Conservation (phyloP, 2,888 invertebrate genomes). For the Coenonympha glycerion region DNA sequence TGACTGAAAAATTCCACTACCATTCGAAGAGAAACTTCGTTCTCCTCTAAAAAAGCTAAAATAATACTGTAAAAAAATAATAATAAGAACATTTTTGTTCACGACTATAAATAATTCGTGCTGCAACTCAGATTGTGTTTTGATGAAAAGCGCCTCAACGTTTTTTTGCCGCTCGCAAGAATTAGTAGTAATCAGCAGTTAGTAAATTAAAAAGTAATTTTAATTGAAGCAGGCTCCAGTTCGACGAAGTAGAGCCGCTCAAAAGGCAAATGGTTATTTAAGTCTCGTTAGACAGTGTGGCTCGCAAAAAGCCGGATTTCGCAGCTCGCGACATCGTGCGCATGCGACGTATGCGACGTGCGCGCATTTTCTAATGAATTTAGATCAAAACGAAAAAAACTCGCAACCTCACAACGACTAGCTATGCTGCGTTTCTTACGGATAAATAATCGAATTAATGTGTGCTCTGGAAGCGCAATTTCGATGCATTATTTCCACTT, state of each 20-base stretch:
- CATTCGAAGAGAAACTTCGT: no score
- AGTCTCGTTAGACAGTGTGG: slow-evolving; percentile 63
- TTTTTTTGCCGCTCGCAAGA: not conserved
- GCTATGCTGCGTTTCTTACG: slow-evolving; percentile 23
- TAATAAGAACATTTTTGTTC: no score
- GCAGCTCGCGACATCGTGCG: slow-evolving; percentile 46
- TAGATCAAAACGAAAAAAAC: slow-evolving; percentile 55
- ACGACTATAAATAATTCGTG: no score
- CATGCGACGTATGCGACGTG: slow-evolving; percentile 47
- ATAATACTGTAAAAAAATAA: no score
- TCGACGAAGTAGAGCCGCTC: slow-evolving; percentile 16
- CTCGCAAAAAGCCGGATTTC: slow-evolving; percentile 63
- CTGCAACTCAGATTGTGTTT: no score
- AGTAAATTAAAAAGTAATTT: not conserved
- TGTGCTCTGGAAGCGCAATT: slow-evolving; percentile 24
- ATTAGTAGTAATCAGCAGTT: not conserved
- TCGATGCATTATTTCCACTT: slow-evolving; percentile 25
- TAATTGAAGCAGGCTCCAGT: slow-evolving; percentile 7
- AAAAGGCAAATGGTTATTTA: slow-evolving; percentile 41
- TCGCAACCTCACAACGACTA: slow-evolving; percentile 26
- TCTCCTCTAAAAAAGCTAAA: no score
- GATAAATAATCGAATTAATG: slow-evolving; percentile 28
- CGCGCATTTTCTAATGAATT: slow-evolving; percentile 59
- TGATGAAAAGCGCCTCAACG: not conserved
- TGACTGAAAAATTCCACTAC: no score